Evolutionary conservation across 1,140 invertebrate species (phyloP).

Genomic region (Wiebesia pumilae): DNA sequence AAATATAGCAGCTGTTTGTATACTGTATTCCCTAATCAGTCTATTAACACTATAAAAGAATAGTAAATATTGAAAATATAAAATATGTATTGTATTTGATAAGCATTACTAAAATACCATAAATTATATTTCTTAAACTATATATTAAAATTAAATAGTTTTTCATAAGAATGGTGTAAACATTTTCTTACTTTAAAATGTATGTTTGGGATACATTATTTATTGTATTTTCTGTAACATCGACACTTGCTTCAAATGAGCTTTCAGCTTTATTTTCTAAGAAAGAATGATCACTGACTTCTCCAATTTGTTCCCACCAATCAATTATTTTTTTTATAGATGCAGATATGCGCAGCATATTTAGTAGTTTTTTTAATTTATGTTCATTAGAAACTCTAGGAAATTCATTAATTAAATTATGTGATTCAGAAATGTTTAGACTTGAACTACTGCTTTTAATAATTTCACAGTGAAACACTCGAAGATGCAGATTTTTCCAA

Average conservation of each 20-base stretch:
- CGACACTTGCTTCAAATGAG: conserved; percentile 64
- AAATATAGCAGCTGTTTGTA: conserved; percentile 87
- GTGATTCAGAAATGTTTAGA: conserved; percentile 65
- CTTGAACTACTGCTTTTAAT: conserved; percentile 67
- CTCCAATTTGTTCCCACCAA: conserved; percentile 64
- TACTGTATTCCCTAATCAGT: conserved; percentile 83
- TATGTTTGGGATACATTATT: conserved; percentile 71
- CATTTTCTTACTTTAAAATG: conserved; percentile 67
- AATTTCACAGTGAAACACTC: conserved; percentile 88
- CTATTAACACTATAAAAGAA: conserved; percentile 84
- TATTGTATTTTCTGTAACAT: conserved; percentile 59
- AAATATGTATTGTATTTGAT: not conserved
- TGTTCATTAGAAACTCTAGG: conserved; percentile 71
- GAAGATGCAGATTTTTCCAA: conserved; percentile 87
- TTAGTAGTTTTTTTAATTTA: conserved; percentile 78
- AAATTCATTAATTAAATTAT: conserved; percentile 63
- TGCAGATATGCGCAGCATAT: conserved; percentile 80
- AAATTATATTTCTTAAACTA: not conserved
- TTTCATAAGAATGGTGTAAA: not conserved
- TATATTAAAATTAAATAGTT: not conserved
- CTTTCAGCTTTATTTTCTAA: conserved; percentile 62
- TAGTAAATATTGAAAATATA: conserved; percentile 50
- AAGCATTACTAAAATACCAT: not conserved
- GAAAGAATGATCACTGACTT: conserved; percentile 62
- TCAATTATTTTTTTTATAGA: conserved; percentile 77